These are phyloP conservation scores for Metaphire vulgaris DNA, from an alignment of 1,140 invertebrate genomes.

Conservation along the genomic window DNA sequence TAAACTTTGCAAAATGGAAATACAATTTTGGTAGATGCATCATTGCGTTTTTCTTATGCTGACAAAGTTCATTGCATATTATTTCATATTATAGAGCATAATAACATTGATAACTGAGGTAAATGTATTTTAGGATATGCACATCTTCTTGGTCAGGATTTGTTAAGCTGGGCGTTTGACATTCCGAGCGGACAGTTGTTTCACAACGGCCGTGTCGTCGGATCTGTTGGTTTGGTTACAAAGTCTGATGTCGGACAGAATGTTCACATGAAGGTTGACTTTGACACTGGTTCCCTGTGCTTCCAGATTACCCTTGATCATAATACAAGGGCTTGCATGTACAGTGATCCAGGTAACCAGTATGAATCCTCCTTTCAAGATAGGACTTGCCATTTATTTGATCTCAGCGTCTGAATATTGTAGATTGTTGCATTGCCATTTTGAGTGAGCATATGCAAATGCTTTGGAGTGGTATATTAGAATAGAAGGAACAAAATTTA, in stretches of 20 bases:
- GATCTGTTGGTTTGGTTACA: neutral
- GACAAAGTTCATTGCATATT: too few species aligned
- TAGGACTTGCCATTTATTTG: too few species aligned
- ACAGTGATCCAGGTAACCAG: too few species aligned
- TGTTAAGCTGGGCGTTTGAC: neutral
- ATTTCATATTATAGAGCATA: neutral
- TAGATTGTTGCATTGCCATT: too few species aligned
- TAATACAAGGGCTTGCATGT: neutral
- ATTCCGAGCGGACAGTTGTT: neutral
- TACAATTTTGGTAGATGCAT: too few species aligned
- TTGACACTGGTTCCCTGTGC: neutral
- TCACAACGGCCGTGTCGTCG: neutral
- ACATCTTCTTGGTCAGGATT: neutral
- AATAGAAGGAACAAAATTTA: neutral
- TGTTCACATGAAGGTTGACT: neutral
- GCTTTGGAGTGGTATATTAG: neutral
- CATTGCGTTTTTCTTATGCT: too few species aligned
- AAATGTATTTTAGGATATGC: neutral
- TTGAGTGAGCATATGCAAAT: neutral
- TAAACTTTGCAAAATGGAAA: neutral
- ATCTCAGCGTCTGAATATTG: too few species aligned
- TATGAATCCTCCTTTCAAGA: too few species aligned
- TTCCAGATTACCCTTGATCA: neutral
- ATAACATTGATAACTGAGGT: neutral
- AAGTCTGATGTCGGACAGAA: neutral